phyloP scores from a whole-genome alignment of 2,888 invertebrate genomes.

The Aporophyla lueneburgensis region DNA sequence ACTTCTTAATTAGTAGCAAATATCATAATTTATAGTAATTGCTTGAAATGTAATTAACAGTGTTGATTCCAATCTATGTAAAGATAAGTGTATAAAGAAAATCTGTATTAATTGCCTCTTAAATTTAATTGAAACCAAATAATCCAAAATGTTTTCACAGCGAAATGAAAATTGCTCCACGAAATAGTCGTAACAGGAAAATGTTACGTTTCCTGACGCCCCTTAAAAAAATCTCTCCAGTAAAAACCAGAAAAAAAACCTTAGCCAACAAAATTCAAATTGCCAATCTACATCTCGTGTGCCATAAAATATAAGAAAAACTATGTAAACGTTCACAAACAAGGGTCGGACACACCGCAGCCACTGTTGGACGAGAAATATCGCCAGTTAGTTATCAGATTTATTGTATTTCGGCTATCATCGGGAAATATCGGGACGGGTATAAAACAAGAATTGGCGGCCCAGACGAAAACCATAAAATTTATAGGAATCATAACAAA shows the following conservation, averaged over 20 bases:
- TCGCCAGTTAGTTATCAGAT: constrained; percentile 74
- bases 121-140: not conserved
- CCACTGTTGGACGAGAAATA: constrained; percentile 63
- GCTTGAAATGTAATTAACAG: not conserved
- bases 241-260: constrained; percentile 26
- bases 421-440: constrained; percentile 64
- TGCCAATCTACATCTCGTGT: constrained; percentile 57
- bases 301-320: constrained; percentile 60
- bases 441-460: constrained; percentile 73
- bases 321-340: constrained; percentile 57
- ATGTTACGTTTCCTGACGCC: not conserved
- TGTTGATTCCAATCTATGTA: not conserved
- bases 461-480: constrained; percentile 77
- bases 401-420: constrained; percentile 73
- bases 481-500: constrained; percentile 80
- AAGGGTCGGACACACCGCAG: constrained; percentile 49
- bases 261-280: constrained; percentile 58
- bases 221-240: constrained; percentile 3
- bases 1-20: not conserved
- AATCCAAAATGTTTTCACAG: not conserved
- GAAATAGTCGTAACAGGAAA: constrained; percentile 27
- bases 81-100: not conserved
- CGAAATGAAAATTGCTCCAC: not conserved
- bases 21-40: not conserved
- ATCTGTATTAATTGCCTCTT: not conserved